Percentiles rank a stretch among this genome's conserved stretches.
Conservation (phyloP, 1,140 invertebrate species). For the Vanessa tameamea region DNA sequence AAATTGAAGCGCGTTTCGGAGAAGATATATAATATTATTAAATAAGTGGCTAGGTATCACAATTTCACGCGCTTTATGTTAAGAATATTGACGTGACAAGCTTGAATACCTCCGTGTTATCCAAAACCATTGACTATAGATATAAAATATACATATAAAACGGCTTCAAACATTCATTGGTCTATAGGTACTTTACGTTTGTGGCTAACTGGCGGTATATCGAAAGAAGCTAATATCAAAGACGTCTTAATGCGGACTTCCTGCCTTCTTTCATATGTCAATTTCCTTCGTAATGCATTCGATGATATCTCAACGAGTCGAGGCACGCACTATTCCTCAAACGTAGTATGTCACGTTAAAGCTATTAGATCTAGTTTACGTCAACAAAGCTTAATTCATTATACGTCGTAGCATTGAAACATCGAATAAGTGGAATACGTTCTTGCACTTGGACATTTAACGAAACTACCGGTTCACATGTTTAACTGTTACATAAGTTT, state of each 20-base stretch:
- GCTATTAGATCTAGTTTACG: conserved; percentile 19
- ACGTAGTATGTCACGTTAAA: conserved; percentile 8
- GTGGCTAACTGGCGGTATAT: conserved; percentile 25
- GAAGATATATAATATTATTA: no score
- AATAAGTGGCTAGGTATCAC: no score
- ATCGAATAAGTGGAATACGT: background rate
- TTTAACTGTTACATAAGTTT: background rate
- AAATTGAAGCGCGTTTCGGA: no score
- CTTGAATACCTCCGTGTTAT: no score
- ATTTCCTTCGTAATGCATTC: conserved; percentile 64
- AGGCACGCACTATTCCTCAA: conserved; percentile 57
- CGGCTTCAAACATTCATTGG: background rate
- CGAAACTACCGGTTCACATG: background rate
- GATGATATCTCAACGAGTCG: conserved; percentile 54
- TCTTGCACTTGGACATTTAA: background rate
- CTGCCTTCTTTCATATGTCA: conserved; percentile 65
- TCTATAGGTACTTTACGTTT: background rate
- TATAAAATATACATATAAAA: no score
- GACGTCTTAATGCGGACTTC: conserved; percentile 68
- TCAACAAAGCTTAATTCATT: conserved; percentile 10
- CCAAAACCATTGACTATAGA: no score
- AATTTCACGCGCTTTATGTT: no score
- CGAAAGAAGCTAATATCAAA: conserved; percentile 49
- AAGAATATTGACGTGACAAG: no score
- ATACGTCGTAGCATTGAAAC: background rate